Percentiles rank a stretch among this genome's conserved stretches.
Conservation (phyloP, 2,888 invertebrate genomes). For the Muschampia plurimacula region DNA sequence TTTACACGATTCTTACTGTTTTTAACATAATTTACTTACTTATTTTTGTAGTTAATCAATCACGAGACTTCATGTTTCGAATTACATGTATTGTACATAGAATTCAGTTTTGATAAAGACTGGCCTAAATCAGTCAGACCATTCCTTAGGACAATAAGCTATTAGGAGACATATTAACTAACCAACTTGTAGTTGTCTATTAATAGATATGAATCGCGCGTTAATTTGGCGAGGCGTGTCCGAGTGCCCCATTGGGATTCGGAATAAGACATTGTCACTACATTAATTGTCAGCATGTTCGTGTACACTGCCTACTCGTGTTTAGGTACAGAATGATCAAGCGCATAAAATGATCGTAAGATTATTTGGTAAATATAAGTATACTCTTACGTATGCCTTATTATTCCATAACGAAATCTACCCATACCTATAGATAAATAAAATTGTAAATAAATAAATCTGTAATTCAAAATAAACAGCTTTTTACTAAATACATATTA, state of each 20-base stretch:
- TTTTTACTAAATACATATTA: too few species aligned
- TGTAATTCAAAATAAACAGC: too few species aligned
- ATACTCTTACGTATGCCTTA: too few species aligned
- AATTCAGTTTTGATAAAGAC: too few species aligned
- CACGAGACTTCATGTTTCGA: too few species aligned
- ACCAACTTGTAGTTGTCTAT: slow-evolving; percentile 33
- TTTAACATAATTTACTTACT: too few species aligned
- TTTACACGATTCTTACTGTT: too few species aligned
- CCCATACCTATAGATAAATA: too few species aligned
- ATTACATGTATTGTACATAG: too few species aligned
- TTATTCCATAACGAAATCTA: too few species aligned
- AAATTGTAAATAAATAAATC: too few species aligned
- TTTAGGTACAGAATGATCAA: not conserved
- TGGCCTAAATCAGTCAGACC: not conserved
- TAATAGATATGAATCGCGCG: slow-evolving; percentile 47
- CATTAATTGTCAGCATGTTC: slow-evolving; percentile 42
- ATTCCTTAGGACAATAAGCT: not conserved
- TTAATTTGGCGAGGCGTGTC: slow-evolving; percentile 53
- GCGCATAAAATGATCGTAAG: not conserved
- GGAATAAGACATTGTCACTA: slow-evolving; percentile 46
- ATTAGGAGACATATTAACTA: slow-evolving; percentile 4
- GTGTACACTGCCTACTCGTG: not conserved
- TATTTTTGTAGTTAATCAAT: too few species aligned
- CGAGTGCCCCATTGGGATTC: slow-evolving; percentile 45
- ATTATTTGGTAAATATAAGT: not conserved